Evolutionary conservation across 2,113 vertebrate species (phyloP), one percentile per base, ranked within the genome.

Genomic region (Etheostoma spectabile): DNA sequence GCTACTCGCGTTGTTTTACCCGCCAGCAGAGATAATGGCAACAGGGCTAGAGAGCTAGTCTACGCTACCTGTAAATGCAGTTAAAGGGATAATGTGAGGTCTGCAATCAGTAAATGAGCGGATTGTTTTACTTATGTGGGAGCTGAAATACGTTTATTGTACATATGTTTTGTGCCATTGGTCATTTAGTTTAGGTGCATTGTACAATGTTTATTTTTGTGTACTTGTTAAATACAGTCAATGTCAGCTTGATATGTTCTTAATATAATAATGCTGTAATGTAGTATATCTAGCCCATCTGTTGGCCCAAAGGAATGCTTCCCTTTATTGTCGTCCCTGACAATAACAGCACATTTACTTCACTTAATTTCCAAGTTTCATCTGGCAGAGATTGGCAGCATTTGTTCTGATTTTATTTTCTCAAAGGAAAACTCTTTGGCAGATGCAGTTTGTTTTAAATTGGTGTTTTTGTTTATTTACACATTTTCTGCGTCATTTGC

Each of bases 271-370:
- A 53, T 64, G 30, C 51, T 55, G 42, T 57, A 74, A 63, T 82
- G 74, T 12, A 33, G 22, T 62, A 52, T 78, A 80, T 73, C 48
- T 46, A 48, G n/a, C 77, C 70, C 62, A 80, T 89, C 83, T 82
- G 72, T 70, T 49, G 57, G 78, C 78, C 78, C 83, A 30, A 69
- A 67, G 76, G 79, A 71, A 64, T 60, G 55, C 64, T 67, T 60
- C 10, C 46, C 62, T 75, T 86, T 66, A 66, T 75, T 55, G 38
- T 21, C 13, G 68, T 66, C 18, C 72, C 59, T 55, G 38, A 77
- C 67, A 74, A 70, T 67, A 84, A 74, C 67, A 71, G 68, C 61
- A 64, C 42, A 69, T 87, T 83, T 59, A n/a, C 57, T 62, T 63
- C 8, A 16, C 79, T 77, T 73, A 15, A 67, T 80, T 88, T 67